These are phyloP conservation scores for Erinaceus europaeus DNA, from an alignment of 2,113 vertebrate genomes.

Conservation along the genomic window DNA sequence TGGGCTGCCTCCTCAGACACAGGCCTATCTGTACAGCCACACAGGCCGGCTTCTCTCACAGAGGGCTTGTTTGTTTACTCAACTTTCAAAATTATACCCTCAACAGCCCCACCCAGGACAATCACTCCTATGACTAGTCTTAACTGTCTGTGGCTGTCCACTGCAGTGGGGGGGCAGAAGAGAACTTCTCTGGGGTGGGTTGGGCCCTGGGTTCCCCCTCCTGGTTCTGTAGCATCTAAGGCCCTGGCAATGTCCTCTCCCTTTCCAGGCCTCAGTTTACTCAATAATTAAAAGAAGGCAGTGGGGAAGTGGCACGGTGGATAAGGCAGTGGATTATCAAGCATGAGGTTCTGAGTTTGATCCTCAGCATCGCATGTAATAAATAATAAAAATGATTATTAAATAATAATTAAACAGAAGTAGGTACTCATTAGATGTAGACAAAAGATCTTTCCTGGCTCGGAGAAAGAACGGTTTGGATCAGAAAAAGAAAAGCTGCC, in stretches of 20 bases:
- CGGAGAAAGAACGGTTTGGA: neutral
- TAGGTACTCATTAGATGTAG: too few species aligned
- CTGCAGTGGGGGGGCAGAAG: neutral
- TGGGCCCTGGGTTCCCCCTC: too few species aligned
- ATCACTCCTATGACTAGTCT: neutral
- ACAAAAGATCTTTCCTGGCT: neutral
- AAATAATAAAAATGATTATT: too few species aligned
- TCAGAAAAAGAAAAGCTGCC: neutral
- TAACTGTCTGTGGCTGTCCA: neutral
- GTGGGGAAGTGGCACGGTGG: fast-evolving
- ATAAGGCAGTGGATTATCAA: too few species aligned
- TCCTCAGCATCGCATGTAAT: too few species aligned
- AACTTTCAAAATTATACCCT: conserved; percentile 65
- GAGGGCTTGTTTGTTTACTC: conserved; percentile 51
- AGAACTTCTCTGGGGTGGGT: neutral
- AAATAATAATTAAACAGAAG: too few species aligned
- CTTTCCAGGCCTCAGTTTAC: neutral
- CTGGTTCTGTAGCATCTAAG: neutral
- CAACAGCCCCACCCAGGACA: neutral
- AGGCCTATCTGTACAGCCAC: conserved; percentile 22
- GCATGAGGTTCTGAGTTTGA: too few species aligned
- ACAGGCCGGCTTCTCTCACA: conserved; percentile 12
- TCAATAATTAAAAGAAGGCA: neutral
- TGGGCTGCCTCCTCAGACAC: conserved; percentile 29
- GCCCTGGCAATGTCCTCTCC: neutral